Base-by-base conservation (phyloP, 1,140 invertebrate species). In the Solenopsis fugax region DNA sequence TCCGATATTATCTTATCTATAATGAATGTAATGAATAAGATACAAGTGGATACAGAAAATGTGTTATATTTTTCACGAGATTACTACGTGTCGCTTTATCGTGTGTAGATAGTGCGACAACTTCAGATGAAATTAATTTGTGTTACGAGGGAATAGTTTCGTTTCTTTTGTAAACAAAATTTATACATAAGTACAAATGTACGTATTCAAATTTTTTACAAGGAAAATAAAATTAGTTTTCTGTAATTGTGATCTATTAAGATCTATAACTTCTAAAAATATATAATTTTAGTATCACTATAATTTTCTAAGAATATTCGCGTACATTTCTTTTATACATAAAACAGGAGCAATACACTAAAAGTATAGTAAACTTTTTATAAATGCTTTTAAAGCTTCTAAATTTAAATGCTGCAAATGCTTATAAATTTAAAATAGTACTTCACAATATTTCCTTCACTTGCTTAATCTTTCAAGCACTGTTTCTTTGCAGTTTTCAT, bases 1-100 rank as follows among this genome's bases (percentile, higher is more conserved):
- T 21, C 16, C 16, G 62, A 69, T 52, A 21, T 67, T 45, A 24
- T 24, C 12, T 77, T 29, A 29, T 60, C 21, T 50, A 29, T 21
- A 34, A 45, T 34, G 29, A 34, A 45, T 54, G 24, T 72, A 72
- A 72, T 52, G n/a, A 67, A 67, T 67, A 67, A 62, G 16, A 45
- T 60, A 24, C 50, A 52, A 41, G 5, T 4, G 10, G 34, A 45
- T 29, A 45, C 13, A 2, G 21, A 18, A 24, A 16, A 50, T 69
- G 18, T 21, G 54, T 2, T n/a, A 29, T 62, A 12, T 18, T 62
- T 58, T 75, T 56, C 29, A 45, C 41, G 2, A 58, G 41, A 75
- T 75, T 56, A 41, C 13, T 16, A n/a, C 29, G 41, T 45, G 34
- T 16, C 2, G 16, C 45, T 75, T 4, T 60, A 60, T 76, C 37